Conservation (phyloP, 2,113 vertebrate genomes). For the Hirundichthys speculiger region DNA sequence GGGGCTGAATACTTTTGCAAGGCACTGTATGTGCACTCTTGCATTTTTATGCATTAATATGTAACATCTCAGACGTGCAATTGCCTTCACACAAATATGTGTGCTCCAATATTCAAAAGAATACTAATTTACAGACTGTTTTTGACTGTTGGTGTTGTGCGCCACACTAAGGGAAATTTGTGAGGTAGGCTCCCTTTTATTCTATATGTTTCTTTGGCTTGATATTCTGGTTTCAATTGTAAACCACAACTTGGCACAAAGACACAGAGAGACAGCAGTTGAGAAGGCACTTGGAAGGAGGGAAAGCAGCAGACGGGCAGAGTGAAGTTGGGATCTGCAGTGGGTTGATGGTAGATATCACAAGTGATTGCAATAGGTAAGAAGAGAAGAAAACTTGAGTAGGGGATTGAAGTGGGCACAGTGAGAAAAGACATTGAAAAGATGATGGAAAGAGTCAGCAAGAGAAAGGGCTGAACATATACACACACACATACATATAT, state of each 20-base stretch:
- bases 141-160: slow-evolving; percentile 53
- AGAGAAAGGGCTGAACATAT: too few species aligned
- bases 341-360: slow-evolving; percentile 8
- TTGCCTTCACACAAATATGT: background rate
- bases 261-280: slow-evolving; percentile 43
- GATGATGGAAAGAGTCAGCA: too few species aligned
- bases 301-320: slow-evolving; percentile 10
- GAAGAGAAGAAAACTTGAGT: slow-evolving; percentile 22
- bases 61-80: background rate
- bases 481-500: too few species aligned
- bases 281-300: slow-evolving; percentile 25
- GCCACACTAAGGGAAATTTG: slow-evolving; percentile 63
- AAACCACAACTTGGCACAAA: slow-evolving; percentile 71
- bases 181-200: slow-evolving; percentile 69
- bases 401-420: too few species aligned
- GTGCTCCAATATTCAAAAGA: background rate
- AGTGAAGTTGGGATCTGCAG: slow-evolving; percentile 4
- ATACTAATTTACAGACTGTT: slow-evolving; percentile 12
- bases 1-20: too few species aligned
- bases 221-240: slow-evolving; percentile 72
- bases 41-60: background rate
- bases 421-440: too few species aligned
- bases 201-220: slow-evolving; percentile 64
- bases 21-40: too few species aligned
- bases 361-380: slow-evolving; percentile 40